These are phyloP conservation scores for Ovis canadensis DNA, from an alignment of 2,113 vertebrate genomes.

Conservation along the genomic window DNA sequence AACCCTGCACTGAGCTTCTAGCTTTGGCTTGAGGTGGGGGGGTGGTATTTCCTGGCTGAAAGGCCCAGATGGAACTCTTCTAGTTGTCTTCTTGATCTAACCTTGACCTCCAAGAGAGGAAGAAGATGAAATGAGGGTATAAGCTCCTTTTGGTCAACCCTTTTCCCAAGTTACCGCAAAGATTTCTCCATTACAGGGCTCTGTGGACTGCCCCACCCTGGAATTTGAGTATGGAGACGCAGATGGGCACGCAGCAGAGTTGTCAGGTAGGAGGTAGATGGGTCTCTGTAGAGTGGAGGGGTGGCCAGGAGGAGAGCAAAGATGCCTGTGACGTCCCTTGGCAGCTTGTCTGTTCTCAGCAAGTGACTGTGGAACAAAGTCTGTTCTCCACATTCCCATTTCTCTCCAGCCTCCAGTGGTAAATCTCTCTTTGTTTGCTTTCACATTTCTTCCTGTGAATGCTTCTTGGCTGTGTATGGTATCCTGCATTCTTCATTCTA, in stretches of 20 bases:
- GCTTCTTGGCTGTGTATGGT: background rate
- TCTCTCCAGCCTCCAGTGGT: background rate
- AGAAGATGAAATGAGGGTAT: background rate
- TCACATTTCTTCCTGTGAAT: background rate
- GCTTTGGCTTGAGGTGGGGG: background rate
- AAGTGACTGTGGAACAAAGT: background rate
- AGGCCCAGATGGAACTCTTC: background rate
- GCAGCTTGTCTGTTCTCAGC: background rate
- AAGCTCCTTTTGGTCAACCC: background rate
- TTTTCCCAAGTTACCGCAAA: background rate
- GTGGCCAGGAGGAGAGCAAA: background rate
- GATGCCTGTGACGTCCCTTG: background rate
- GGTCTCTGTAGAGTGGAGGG: background rate
- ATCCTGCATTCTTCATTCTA: background rate
- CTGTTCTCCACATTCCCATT: background rate
- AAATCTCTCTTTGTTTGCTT: background rate
- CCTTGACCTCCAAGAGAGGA: background rate
- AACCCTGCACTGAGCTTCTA: background rate
- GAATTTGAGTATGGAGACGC: constrained; percentile 95
- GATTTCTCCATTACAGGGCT: constrained; percentile 82
- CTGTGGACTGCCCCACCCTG: constrained; percentile 92
- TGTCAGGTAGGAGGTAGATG: constrained; percentile 84
- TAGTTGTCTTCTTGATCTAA: background rate
- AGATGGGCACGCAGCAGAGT: constrained; percentile 85
- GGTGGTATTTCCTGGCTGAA: background rate